Base-by-base conservation (phyloP, 92 coral and sea anemone genomes). In the Zoanthus gigantus region DNA sequence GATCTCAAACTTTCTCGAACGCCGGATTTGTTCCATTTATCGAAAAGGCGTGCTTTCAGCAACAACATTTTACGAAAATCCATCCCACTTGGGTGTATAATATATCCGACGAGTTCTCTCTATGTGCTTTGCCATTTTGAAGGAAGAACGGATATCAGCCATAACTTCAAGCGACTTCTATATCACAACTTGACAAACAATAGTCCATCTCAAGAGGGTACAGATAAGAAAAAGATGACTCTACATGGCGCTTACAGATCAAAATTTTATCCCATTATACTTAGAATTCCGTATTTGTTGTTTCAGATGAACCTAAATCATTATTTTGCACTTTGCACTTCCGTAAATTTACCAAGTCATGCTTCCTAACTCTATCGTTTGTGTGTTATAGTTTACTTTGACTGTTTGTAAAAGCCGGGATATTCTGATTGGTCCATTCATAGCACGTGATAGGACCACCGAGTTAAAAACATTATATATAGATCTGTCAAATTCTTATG, bases 11-110 rank as follows among this genome's bases (percentile, higher is more conserved):
- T 42, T 18, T 56, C 90, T 16, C 47, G 69, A 30, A 77, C 82
- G 28, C 74, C 72, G 3, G 42, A 2, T 77, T 75, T 87, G 45
- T 87, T 90, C 91, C 91, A 68, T 87, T 89, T 91, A 52, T 83
- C 90, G 77, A 88, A 72, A 48, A 91, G 84, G 7, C 93, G 93
- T 52, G 88, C 56, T 87, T 80, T 91, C 37, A 91, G 86, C 56
- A 91, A 91, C 52, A 82, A 74, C 93, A 91, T 91, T 83, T 81
- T 81, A 81, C 18, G 75, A 46, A 44, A 81, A 65, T 66, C 74
- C 75, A 52, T 46, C 29, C 85, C 85, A 81, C 85, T 42, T 81
- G 12, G 85, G 18, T 42, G 85, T 81, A 67, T n/a, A 47, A 66
- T 47, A 28, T 42, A 81, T 81, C 63, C 63, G 66, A 34, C 71